phyloP scores from a whole-genome alignment of 2,113 vertebrate species.

The Riparia riparia region DNA sequence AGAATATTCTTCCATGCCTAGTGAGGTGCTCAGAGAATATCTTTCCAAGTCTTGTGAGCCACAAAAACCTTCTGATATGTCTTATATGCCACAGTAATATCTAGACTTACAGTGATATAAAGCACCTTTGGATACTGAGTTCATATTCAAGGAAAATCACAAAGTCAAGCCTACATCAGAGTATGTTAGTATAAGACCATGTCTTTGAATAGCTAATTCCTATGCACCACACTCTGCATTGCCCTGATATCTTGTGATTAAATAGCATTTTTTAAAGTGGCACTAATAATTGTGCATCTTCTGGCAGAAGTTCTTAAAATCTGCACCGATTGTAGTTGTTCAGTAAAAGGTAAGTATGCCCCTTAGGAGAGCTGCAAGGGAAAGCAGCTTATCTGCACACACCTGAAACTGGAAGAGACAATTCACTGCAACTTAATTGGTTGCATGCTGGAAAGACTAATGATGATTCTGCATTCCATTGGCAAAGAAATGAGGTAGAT shows the following conservation, averaged over 20 bases:
- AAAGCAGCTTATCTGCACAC: slow-evolving; percentile 56
- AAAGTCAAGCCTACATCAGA: not conserved
- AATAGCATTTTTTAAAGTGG: slow-evolving; percentile 53
- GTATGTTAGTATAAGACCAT: not conserved
- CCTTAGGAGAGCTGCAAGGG: slow-evolving; percentile 54
- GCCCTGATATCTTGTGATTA: slow-evolving; percentile 56
- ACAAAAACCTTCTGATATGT: not conserved
- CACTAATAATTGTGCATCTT: slow-evolving; percentile 53
- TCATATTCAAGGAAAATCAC: not conserved
- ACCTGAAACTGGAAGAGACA: slow-evolving; percentile 55
- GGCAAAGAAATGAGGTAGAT: slow-evolving; percentile 57
- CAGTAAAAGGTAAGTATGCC: slow-evolving; percentile 51
- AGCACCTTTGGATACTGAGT: not conserved
- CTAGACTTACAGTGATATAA: not conserved
- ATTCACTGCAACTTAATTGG: slow-evolving; percentile 66
- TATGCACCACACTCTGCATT: not conserved
- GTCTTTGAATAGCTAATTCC: slow-evolving; percentile 21
- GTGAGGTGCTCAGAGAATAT: not conserved
- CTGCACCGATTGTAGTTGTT: slow-evolving; percentile 1
- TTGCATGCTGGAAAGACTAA: slow-evolving; percentile 59
- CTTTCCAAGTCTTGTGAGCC: not conserved
- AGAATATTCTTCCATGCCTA: not conserved
- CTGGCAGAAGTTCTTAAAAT: slow-evolving; percentile 64
- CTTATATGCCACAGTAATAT: not conserved
- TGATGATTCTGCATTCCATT: slow-evolving; percentile 56